Percentiles rank a stretch among this genome's conserved stretches.
Evolutionary conservation across 1,140 invertebrate genomes (phyloP).

Genomic region (Palaemon carinicauda): DNA sequence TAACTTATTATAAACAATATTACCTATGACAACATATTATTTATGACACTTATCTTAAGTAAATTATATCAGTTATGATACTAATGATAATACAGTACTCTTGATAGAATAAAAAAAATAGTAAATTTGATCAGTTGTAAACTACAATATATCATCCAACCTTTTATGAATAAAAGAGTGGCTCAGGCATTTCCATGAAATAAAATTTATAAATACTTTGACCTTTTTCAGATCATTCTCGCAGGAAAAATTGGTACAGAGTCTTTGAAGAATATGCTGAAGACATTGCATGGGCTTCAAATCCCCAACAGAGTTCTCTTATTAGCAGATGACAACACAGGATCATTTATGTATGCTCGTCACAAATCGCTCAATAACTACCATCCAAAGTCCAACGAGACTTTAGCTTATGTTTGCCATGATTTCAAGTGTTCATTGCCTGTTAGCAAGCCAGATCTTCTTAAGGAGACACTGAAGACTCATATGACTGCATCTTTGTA

Average conservation of each 20-base stretch:
- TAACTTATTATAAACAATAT: too few species aligned
- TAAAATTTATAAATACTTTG: neutral
- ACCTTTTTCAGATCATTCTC: slow-evolving; percentile 66
- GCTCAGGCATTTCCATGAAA: too few species aligned
- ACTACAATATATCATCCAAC: too few species aligned
- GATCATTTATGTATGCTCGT: slow-evolving; percentile 49
- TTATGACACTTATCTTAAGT: too few species aligned
- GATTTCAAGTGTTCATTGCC: slow-evolving; percentile 81
- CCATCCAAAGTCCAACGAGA: slow-evolving; percentile 66
- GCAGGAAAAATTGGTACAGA: slow-evolving; percentile 73
- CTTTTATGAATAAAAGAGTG: too few species aligned
- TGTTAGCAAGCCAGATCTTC: slow-evolving; percentile 74
- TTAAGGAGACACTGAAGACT: slow-evolving; percentile 71
- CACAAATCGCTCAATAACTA: slow-evolving; percentile 61
- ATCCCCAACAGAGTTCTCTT: slow-evolving; percentile 77
- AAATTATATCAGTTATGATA: too few species aligned
- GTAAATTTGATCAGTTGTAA: too few species aligned
- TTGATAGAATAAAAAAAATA: too few species aligned
- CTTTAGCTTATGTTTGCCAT: slow-evolving; percentile 83
- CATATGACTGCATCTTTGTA: neutral
- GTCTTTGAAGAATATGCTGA: slow-evolving; percentile 73
- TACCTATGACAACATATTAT: too few species aligned
- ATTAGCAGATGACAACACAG: slow-evolving; percentile 69
- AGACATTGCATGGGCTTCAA: slow-evolving; percentile 73
- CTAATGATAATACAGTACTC: too few species aligned